Conservation (phyloP, 2,888 invertebrate species). For the Stenurella melanura region DNA sequence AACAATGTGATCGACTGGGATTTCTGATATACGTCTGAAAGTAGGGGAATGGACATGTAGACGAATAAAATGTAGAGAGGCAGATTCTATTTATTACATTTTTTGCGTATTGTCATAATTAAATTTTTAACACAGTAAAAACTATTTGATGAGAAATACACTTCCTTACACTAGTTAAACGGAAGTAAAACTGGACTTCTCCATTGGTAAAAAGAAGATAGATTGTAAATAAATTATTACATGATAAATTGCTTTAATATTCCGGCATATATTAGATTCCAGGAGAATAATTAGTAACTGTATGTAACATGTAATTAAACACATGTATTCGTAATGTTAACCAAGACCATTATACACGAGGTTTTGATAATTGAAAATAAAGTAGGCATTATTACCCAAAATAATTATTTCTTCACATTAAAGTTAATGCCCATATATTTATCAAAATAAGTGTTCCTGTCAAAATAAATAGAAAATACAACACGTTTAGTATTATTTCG, state of each 20-base stretch:
- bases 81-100: too few relatives aligned
- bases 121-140: too few relatives aligned
- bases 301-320: neutral
- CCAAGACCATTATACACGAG: constrained; percentile 7
- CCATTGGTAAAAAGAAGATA: neutral
- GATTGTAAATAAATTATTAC: neutral
- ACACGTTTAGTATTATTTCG: constrained; percentile 4
- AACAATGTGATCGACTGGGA: too few relatives aligned
- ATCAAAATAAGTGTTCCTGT: constrained; percentile 1
- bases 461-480: constrained; percentile 5
- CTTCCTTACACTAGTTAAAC: too few relatives aligned
- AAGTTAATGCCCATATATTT: neutral
- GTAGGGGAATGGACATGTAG: too few relatives aligned
- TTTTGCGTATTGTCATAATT: too few relatives aligned
- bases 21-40: too few relatives aligned
- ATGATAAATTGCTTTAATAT: neutral
- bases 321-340: neutral
- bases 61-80: too few relatives aligned
- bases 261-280: neutral
- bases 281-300: neutral
- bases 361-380: neutral
- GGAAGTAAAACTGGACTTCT: neutral
- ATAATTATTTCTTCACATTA: constrained; percentile 1
- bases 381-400: constrained; percentile 1
- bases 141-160: too few relatives aligned